Conservation (phyloP, 2,888 invertebrate genomes). For the Nasonia oneida region DNA sequence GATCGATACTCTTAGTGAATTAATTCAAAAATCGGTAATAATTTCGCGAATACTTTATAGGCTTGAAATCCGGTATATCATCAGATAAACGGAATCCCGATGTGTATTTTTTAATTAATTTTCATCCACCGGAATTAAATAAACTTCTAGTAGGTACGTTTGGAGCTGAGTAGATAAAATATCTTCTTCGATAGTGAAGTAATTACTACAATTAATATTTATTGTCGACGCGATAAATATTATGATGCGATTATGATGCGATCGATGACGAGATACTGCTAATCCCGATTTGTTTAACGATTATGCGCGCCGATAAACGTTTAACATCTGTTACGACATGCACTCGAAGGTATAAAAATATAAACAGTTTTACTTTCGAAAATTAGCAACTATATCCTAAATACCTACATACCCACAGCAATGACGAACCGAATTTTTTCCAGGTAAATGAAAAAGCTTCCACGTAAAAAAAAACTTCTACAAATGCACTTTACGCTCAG, state of each 20-base stretch:
- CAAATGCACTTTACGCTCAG: slow-evolving; percentile 18
- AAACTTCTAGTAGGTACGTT: neutral
- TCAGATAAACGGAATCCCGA: neutral
- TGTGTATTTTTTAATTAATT: neutral
- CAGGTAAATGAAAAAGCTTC: neutral
- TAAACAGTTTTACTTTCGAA: neutral
- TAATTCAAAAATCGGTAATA: neutral
- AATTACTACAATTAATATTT: neutral
- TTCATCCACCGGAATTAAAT: neutral
- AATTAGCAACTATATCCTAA: neutral
- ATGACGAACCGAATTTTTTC: neutral
- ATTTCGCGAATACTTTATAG: neutral
- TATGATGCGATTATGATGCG: neutral
- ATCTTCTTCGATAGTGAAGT: neutral
- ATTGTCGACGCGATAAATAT: neutral
- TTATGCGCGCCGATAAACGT: neutral
- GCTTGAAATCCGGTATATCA: too few species aligned
- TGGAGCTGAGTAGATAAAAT: neutral
- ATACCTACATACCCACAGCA: neutral
- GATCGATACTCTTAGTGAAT: neutral
- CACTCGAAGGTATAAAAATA: neutral
- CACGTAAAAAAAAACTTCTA: neutral
- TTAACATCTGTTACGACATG: neutral
- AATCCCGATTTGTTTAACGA: neutral
- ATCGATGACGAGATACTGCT: neutral